Conservation (phyloP, 2,113 vertebrate genomes). For the Ictalurus punctatus region DNA sequence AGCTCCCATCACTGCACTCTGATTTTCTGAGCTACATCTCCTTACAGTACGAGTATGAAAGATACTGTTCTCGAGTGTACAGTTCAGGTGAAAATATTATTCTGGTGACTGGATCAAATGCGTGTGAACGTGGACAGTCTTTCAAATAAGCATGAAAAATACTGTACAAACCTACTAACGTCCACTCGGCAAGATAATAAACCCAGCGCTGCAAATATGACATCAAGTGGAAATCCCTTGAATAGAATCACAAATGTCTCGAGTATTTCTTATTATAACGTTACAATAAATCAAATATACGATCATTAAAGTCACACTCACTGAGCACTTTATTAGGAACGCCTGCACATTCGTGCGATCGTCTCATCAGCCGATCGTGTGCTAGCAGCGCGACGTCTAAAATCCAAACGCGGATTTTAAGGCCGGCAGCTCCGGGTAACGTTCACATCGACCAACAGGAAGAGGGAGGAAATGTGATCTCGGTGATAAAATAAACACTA, state of each 20-base stretch:
- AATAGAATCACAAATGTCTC: not conserved
- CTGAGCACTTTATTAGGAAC: not conserved
- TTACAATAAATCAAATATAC: not conserved
- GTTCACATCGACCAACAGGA: not conserved
- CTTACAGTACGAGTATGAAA: not conserved
- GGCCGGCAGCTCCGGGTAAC: not conserved
- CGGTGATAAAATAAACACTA: not conserved
- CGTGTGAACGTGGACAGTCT: not conserved
- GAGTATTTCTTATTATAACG: not conserved
- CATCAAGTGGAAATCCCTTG: too few relatives aligned
- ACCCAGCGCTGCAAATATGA: not conserved
- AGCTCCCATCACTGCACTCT: conserved; percentile 42
- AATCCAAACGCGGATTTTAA: not conserved
- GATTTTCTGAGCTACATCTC: conserved; percentile 32
- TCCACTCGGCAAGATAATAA: not conserved
- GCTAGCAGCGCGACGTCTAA: not conserved
- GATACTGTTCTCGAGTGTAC: not conserved
- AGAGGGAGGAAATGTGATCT: not conserved
- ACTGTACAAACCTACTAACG: not conserved
- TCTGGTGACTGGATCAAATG: not conserved
- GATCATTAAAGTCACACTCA: not conserved
- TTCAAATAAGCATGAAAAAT: not conserved
- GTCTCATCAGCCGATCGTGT: not conserved
- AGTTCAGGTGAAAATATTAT: not conserved
- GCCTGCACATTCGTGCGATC: not conserved